Evolutionary conservation across 1,140 invertebrate genomes (phyloP), one percentile per base, ranked within the genome.

Genomic region (Microplitis demolitor): DNA sequence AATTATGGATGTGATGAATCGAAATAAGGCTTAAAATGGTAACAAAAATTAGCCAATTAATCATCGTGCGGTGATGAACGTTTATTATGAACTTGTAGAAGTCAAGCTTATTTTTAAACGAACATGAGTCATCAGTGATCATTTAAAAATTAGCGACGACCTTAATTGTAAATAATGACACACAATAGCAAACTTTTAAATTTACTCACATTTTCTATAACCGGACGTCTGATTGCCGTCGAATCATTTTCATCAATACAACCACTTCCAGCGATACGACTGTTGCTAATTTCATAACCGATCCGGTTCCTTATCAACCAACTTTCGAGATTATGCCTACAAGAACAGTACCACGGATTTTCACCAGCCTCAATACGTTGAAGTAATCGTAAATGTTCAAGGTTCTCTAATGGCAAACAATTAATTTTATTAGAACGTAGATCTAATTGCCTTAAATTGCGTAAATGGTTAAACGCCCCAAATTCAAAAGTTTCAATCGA

Each of bases 301-400:
- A 82, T 67, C 0, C 73, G 72, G 4, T n/a, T 72, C 2, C 74
- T 54, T 0, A 33, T 70, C 1, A 83, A 31, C 31, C 72, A 75
- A 24, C 16, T 66, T 33, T 78, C 72, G 0, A 83, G 62, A 45
- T 78, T 63, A 0, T 34, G 31, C 4, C 71, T 72, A 66, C 82
- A 83, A 0, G 31, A 63, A 51, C 82, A 83, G 0, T 66, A 54
- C 82, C 81, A 83, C 0, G 81, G 79, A 70, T 83, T 83, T 6
- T 72, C 74, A 2, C 61, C 39, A 0, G 70, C 69, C 3, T 82
- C 78, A 5, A 83, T 4, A n/a, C 74, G 71, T 39, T 82, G 71
- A 3, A 83, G 54, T 1, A 58, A 74, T 2, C 37, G 54, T 24
- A 81, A 33, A n/a, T 72, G 31, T 0, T 67, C 13, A 35, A 83